These are phyloP conservation scores for Salpingus planirostris DNA, from an alignment of 2,888 invertebrate species.

Conservation along the genomic window DNA sequence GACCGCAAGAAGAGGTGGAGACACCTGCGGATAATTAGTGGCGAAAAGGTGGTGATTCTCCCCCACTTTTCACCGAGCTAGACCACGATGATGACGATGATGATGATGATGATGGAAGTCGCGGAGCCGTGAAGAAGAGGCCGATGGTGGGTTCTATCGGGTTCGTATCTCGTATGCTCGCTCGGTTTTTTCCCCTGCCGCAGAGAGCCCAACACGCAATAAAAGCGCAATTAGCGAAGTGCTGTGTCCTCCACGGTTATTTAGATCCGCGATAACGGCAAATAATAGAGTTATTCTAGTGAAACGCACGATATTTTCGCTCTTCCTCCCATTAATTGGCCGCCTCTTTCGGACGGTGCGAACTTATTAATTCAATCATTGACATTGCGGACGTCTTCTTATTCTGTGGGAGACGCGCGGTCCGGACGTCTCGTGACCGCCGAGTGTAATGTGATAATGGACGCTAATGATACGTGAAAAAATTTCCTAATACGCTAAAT, in stretches of 20 bases:
- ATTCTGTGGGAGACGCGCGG: too few relatives aligned
- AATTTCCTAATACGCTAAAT: constrained; percentile 13
- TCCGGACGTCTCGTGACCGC: constrained; percentile 11
- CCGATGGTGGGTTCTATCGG: too few relatives aligned
- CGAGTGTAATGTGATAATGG: constrained; percentile 13
- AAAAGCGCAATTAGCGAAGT: constrained; percentile 38
- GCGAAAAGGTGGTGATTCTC: too few relatives aligned
- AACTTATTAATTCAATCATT: constrained; percentile 14
- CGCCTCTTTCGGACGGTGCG: constrained; percentile 12
- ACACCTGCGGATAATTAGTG: too few relatives aligned
- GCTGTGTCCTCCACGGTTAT: constrained; percentile 40
- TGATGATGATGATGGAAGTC: too few relatives aligned
- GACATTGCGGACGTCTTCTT: constrained; percentile 4
- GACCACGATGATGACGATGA: too few relatives aligned
- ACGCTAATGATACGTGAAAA: constrained; percentile 11
- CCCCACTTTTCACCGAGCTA: too few relatives aligned
- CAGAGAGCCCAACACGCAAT: constrained; percentile 28
- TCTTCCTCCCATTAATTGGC: constrained; percentile 37
- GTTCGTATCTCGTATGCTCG: constrained; percentile 8
- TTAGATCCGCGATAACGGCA: constrained; percentile 39
- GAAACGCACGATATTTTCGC: constrained; percentile 36
- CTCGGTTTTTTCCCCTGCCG: constrained; percentile 11
- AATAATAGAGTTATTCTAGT: constrained; percentile 39
- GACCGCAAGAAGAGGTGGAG: too few relatives aligned
- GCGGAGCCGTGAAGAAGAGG: too few relatives aligned